phyloP scores from a whole-genome alignment of 1,140 invertebrate species.

The Zaprionus davidi region DNA sequence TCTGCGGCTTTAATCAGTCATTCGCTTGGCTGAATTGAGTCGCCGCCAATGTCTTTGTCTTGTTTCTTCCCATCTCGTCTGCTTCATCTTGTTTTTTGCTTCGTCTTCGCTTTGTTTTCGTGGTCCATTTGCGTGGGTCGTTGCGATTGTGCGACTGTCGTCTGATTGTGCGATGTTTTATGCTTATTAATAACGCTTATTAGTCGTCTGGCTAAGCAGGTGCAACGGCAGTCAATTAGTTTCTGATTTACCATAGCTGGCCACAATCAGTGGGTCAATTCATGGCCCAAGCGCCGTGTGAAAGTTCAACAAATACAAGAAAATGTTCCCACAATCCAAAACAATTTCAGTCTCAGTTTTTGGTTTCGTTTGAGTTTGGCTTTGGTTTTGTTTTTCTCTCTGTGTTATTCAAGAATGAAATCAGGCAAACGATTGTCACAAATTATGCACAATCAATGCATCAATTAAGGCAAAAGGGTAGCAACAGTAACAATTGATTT shows the following conservation, averaged over 20 bases:
- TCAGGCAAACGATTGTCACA: constrained; percentile 62
- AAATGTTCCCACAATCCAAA: constrained; percentile 10
- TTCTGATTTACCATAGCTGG: constrained; percentile 45
- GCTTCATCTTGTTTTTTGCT: neutral
- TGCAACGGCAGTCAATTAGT: constrained; percentile 71
- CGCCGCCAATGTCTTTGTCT: constrained; percentile 49
- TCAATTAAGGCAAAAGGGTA: constrained; percentile 61
- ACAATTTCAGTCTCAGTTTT: constrained; percentile 10
- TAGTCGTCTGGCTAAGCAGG: constrained; percentile 68
- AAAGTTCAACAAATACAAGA: constrained; percentile 26
- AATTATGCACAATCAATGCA: constrained; percentile 79
- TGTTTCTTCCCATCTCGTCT: constrained; percentile 10
- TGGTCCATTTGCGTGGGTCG: constrained; percentile 63
- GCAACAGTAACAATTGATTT: constrained; percentile 72
- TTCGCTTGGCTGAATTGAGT: constrained; percentile 78
- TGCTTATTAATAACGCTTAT: constrained; percentile 75
- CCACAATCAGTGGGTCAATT: constrained; percentile 42
- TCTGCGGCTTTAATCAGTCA: constrained; percentile 72
- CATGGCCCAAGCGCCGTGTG: constrained; percentile 27
- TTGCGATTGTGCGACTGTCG: constrained; percentile 47
- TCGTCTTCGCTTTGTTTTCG: constrained; percentile 21
- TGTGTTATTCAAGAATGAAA: constrained; percentile 27
- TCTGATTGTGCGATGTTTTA: constrained; percentile 36
- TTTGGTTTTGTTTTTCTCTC: neutral
- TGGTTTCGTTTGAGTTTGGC: neutral